Evolutionary conservation across 2,888 invertebrate species (phyloP).

Genomic region (Colostygia pectinataria): DNA sequence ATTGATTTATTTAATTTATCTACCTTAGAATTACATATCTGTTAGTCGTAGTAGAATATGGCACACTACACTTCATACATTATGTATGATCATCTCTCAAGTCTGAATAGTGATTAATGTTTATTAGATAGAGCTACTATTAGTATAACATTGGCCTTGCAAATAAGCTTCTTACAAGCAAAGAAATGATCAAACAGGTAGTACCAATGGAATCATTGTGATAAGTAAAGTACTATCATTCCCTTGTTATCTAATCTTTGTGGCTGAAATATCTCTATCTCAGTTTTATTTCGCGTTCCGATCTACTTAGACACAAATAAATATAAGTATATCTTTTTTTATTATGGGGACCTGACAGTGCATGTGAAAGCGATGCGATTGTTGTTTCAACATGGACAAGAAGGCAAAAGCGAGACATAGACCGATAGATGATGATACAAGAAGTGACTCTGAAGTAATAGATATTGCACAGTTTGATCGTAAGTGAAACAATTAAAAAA

Average conservation of each 20-base stretch:
- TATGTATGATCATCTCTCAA: not conserved
- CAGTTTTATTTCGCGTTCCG: slow-evolving; percentile 67
- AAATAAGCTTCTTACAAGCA: slow-evolving; percentile 34
- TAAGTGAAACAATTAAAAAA: slow-evolving; percentile 47
- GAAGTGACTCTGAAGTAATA: slow-evolving; percentile 66
- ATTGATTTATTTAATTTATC: too few relatives aligned
- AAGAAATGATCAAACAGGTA: slow-evolving; percentile 45
- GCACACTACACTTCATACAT: too few relatives aligned
- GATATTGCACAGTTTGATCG: slow-evolving; percentile 52
- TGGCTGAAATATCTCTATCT: slow-evolving; percentile 70
- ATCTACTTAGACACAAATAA: slow-evolving; percentile 53
- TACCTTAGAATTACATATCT: too few relatives aligned
- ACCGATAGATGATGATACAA: slow-evolving; percentile 73
- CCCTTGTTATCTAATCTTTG: slow-evolving; percentile 68
- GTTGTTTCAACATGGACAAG: slow-evolving; percentile 58
- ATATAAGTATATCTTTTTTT: slow-evolving; percentile 41
- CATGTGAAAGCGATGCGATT: slow-evolving; percentile 36
- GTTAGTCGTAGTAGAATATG: too few relatives aligned
- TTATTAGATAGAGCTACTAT: too few relatives aligned
- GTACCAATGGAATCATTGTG: slow-evolving; percentile 55
- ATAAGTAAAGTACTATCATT: slow-evolving; percentile 69
- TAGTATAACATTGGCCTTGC: slow-evolving; percentile 36
- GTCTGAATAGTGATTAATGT: not conserved
- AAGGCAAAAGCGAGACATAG: slow-evolving; percentile 55
- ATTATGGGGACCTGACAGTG: slow-evolving; percentile 39